A percentile compares a stretch with the other conserved stretches of the same genome.
phyloP scores from a whole-genome alignment of 2,797 vertebrate species.

The Odontamblyopus rebecca region DNA sequence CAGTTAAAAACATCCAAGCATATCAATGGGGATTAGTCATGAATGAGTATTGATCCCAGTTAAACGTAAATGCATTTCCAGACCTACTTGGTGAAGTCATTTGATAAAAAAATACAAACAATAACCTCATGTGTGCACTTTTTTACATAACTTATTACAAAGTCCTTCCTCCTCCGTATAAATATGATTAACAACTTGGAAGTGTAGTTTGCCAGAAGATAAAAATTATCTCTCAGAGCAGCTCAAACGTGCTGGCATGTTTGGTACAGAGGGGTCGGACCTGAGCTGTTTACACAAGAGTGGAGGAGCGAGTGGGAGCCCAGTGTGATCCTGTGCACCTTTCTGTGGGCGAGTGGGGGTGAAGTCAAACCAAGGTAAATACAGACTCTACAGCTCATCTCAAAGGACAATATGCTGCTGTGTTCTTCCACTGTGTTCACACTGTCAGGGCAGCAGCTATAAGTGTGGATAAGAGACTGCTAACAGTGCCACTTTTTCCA shows the following conservation, averaged over 20 bases:
- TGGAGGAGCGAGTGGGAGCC: constrained; percentile 57
- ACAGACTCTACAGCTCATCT: constrained; percentile 57
- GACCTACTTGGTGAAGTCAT: no score
- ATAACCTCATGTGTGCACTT: background rate
- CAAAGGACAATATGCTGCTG: constrained; percentile 46
- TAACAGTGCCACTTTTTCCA: background rate
- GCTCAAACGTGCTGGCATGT: background rate
- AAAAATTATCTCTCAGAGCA: constrained; percentile 14
- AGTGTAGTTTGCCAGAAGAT: constrained; percentile 2
- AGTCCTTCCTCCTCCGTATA: background rate
- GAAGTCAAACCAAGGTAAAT: constrained; percentile 57
- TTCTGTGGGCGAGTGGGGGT: constrained; percentile 59
- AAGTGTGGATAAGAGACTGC: background rate
- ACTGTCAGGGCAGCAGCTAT: constrained; percentile 22
- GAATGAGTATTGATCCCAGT: no score
- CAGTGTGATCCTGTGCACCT: constrained; percentile 57
- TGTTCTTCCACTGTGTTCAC: constrained; percentile 43
- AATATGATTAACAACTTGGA: constrained; percentile 5
- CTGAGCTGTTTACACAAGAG: constrained; percentile 22
- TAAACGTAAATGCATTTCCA: no score
- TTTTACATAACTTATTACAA: constrained; percentile 1
- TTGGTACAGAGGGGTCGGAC: constrained; percentile 17
- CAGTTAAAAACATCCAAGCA: no score
- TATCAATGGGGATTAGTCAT: no score
- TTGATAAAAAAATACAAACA: background rate